These are phyloP conservation scores for Haliaeetus albicilla DNA, from an alignment of 2,797 vertebrate genomes.

Conservation along the genomic window DNA sequence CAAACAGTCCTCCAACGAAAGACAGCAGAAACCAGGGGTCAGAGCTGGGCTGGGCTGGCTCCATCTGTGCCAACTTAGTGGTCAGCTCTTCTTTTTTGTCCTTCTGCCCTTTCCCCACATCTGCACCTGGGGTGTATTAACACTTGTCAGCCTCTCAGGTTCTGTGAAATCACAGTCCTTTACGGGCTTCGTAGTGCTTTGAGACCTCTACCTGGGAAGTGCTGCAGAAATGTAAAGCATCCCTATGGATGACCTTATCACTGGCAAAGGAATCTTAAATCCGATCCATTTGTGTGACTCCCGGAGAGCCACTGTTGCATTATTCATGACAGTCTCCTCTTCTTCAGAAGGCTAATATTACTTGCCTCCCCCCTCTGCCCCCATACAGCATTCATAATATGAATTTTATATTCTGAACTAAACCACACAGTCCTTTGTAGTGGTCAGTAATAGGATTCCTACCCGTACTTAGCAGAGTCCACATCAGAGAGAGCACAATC, in stretches of 20 bases:
- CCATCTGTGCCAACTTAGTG: not conserved
- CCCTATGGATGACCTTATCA: conserved; percentile 58
- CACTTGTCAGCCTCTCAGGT: not conserved
- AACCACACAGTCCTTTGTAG: conserved; percentile 69
- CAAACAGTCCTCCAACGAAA: not conserved
- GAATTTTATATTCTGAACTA: conserved; percentile 70
- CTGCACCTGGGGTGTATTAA: not conserved
- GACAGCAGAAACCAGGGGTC: not conserved
- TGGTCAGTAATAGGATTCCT: conserved; percentile 68
- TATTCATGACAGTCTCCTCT: conserved; percentile 66
- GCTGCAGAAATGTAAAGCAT: conserved; percentile 42
- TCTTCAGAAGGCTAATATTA: conserved; percentile 71
- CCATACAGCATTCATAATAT: conserved; percentile 70
- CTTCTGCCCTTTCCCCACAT: not conserved
- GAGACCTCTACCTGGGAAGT: conserved; percentile 39
- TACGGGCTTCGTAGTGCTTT: not conserved
- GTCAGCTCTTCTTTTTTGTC: not conserved
- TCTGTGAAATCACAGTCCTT: not conserved
- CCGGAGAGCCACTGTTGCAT: conserved; percentile 64
- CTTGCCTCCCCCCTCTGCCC: conserved; percentile 31
- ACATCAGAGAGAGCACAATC: conserved; percentile 67
- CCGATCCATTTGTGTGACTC: conserved; percentile 53
- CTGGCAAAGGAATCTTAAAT: conserved; percentile 67
- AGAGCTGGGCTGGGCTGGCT: not conserved
- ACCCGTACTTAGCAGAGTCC: conserved; percentile 54